Evolutionary conservation across 2,888 invertebrate genomes (phyloP), one percentile per base, ranked within the genome.

Genomic region (Xanthorhoe designata): DNA sequence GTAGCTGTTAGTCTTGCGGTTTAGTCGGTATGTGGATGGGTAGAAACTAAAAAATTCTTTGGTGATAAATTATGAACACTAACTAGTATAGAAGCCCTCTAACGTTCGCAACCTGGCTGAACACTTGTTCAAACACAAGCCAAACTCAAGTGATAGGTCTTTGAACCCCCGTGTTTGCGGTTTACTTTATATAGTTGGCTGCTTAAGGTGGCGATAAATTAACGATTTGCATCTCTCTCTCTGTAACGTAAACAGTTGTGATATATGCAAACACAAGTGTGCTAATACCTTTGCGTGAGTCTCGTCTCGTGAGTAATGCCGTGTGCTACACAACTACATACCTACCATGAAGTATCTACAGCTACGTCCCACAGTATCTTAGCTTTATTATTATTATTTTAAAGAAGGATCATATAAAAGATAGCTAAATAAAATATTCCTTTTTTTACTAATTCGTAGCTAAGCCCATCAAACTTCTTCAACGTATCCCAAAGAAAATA

Each of bases 131-230:
- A 91, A 90, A 91, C 84, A 90, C 79, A 75, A 79, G 80, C 87
- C 87, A 84, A 88, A 88, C 87, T 84, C 84, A 79, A 87, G 83
- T 86, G 87, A 88, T 91, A 88, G 92, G 92, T 91, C 91, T 91
- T 91, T 92, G 92, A 92, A 90, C 92, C 83, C 70, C 78, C 77
- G 76, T 91, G 89, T 91, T 91, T 91, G 91, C 88, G 85, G 88
- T 90, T 86, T 85, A 86, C 86, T 89, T 90, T 88, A 92, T 89
- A 91, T 89, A 87, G 87, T 87, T 82, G 24, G 83, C 87, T 86
- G 82, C 87, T 88, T 84, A 87, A 89, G 87, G 88, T 88, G 89
- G 90, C 85, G 89, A 91, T 91, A 90, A 90, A 92, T 91, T 91
- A 91, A 88, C 89, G 89, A 92, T 92, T 91, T 89, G 89, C 91